Evolutionary conservation across 2,113 vertebrate species (phyloP).

Genomic region (Ophiodon elongatus): DNA sequence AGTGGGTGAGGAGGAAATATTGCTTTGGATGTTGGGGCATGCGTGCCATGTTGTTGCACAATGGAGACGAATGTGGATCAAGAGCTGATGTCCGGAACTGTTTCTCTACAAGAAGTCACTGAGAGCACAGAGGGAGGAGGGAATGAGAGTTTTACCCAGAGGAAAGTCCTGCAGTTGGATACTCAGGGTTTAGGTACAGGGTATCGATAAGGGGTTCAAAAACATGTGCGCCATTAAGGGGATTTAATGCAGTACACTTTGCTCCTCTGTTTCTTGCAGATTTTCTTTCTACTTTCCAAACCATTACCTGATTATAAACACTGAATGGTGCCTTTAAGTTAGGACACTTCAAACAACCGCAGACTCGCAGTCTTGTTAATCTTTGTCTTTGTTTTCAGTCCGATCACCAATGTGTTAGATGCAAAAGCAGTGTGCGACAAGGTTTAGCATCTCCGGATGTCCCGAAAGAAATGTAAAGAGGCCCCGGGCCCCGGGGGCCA

Average conservation of each 20-base stretch:
- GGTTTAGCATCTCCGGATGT: background rate
- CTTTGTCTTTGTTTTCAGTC: background rate
- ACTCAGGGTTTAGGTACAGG: background rate
- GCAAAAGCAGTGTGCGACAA: background rate
- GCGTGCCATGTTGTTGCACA: slow-evolving; percentile 37
- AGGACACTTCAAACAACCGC: no score
- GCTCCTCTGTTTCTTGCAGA: background rate
- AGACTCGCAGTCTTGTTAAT: background rate
- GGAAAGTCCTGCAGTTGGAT: background rate
- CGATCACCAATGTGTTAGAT: background rate
- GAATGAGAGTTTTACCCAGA: background rate
- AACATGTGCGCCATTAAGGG: background rate
- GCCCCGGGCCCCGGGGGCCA: no score
- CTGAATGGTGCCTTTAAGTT: background rate
- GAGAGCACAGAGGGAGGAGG: background rate
- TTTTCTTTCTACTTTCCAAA: background rate
- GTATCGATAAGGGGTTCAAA: rapidly evolving
- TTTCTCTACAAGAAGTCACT: background rate
- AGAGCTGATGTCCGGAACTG: slow-evolving; percentile 9
- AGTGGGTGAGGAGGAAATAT: slow-evolving; percentile 14
- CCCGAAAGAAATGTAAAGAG: background rate
- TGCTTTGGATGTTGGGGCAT: slow-evolving; percentile 20
- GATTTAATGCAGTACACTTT: no score
- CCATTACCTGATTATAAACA: background rate
- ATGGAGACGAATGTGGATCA: slow-evolving; percentile 30